A percentile compares a stretch with the other conserved stretches of the same genome.
These are phyloP conservation scores for Nemotelus pantherinus DNA, from an alignment of 2,888 invertebrate genomes.

Conservation along the genomic window DNA sequence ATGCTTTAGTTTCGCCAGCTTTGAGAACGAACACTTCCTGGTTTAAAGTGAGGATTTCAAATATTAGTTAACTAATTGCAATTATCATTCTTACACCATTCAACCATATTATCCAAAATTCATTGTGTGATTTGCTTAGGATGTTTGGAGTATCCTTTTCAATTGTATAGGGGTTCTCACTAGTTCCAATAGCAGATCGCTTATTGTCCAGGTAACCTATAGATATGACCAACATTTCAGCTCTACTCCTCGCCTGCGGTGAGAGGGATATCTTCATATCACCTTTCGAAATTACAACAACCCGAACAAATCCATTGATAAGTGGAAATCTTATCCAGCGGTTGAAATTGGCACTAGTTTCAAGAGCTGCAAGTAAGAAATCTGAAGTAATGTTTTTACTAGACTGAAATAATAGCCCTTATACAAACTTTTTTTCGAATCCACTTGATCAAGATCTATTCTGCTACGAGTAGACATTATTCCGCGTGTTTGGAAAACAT, in stretches of 20 bases:
- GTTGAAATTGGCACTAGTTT: background rate
- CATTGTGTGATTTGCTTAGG: background rate
- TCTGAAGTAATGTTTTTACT: background rate
- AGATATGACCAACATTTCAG: constrained; percentile 4
- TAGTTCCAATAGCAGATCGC: constrained; percentile 4
- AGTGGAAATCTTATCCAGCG: constrained; percentile 11
- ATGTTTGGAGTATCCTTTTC: background rate
- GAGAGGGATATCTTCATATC: background rate
- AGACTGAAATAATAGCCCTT: background rate
- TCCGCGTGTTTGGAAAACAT: background rate
- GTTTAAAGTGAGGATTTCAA: background rate
- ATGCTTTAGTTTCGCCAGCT: background rate
- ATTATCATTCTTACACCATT: background rate
- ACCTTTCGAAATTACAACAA: background rate
- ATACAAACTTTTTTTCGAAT: background rate
- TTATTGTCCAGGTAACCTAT: background rate
- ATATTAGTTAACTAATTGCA: background rate
- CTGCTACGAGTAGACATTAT: background rate
- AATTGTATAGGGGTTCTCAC: background rate
- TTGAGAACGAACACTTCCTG: background rate
- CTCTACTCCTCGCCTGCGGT: background rate
- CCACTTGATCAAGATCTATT: background rate
- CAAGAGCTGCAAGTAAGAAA: constrained; percentile 5
- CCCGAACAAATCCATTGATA: background rate
- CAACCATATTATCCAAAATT: constrained; percentile 17